These are phyloP conservation scores for Lithobates pipiens DNA, from an alignment of 2,797 vertebrate genomes.

Conservation along the genomic window DNA sequence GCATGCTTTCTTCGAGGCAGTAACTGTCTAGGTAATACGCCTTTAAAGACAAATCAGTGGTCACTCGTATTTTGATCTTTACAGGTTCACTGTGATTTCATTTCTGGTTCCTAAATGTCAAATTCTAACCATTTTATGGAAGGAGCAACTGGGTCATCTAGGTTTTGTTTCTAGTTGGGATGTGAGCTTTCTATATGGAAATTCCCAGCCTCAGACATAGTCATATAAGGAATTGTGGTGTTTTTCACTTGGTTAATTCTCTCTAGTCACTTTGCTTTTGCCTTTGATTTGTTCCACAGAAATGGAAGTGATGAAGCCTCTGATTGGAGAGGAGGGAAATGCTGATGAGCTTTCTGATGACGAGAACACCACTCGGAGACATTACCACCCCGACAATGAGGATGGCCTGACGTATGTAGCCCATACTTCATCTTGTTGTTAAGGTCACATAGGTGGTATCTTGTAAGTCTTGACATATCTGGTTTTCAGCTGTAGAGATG, in stretches of 20 bases:
- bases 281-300: slow-evolving; percentile 70
- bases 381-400: slow-evolving; percentile 71
- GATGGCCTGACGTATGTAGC: slow-evolving; percentile 83
- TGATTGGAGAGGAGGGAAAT: slow-evolving; percentile 77
- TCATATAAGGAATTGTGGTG: no score
- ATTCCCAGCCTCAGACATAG: not conserved
- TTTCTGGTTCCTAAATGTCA: no score
- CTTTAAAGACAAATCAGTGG: no score
- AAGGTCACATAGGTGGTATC: not conserved
- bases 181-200: slow-evolving; percentile 19
- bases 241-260: not conserved
- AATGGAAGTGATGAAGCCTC: slow-evolving; percentile 87
- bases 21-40: no score
- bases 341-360: slow-evolving; percentile 79
- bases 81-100: no score
- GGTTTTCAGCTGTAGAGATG: no score
- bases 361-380: slow-evolving; percentile 74
- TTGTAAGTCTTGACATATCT: not conserved
- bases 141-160: no score
- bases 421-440: not conserved
- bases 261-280: not conserved
- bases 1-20: no score
- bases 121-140: no score
- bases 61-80: no score
- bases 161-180: not conserved